Evolutionary conservation across 2,888 invertebrate genomes (phyloP).

Genomic region (Leucozona laternaria): DNA sequence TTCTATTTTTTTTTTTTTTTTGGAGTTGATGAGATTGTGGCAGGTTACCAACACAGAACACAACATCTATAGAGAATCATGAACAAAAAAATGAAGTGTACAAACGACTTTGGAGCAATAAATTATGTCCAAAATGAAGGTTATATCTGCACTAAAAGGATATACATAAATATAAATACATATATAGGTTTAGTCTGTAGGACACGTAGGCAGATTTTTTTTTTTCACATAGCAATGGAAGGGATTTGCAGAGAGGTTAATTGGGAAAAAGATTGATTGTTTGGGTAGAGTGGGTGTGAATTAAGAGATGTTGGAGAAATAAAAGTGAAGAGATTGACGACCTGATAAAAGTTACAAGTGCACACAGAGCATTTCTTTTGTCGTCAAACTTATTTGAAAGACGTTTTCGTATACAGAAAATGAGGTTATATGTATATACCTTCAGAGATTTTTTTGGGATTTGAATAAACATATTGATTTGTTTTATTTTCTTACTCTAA

Average conservation of each 20-base stretch:
- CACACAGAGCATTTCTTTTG: background rate
- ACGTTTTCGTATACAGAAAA: no score
- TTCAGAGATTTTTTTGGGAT: no score
- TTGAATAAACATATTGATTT: no score
- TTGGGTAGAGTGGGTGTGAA: background rate
- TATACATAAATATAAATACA: slow-evolving; percentile 16
- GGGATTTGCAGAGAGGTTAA: slow-evolving; percentile 60
- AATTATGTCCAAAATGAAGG: slow-evolving; percentile 69
- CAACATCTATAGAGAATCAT: slow-evolving; percentile 7
- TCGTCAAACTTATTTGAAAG: background rate
- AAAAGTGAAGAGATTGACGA: slow-evolving; percentile 21
- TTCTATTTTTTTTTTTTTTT: slow-evolving; percentile 3
- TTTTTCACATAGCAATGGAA: background rate
- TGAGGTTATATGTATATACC: no score
- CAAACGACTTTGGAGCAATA: slow-evolving; percentile 65
- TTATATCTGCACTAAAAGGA: slow-evolving; percentile 51
- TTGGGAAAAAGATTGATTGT: slow-evolving; percentile 61
- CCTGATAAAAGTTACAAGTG: background rate
- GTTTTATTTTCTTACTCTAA: no score
- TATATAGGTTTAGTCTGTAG: background rate
- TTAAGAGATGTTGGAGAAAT: slow-evolving; percentile 1
- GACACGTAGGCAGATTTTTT: slow-evolving; percentile 69
- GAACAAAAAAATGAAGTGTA: slow-evolving; percentile 41
- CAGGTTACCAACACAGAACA: slow-evolving; percentile 44
- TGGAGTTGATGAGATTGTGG: slow-evolving; percentile 69